These are phyloP conservation scores for Rotaria sp. DNA, from an alignment of 2,888 invertebrate species.

Conservation along the genomic window DNA sequence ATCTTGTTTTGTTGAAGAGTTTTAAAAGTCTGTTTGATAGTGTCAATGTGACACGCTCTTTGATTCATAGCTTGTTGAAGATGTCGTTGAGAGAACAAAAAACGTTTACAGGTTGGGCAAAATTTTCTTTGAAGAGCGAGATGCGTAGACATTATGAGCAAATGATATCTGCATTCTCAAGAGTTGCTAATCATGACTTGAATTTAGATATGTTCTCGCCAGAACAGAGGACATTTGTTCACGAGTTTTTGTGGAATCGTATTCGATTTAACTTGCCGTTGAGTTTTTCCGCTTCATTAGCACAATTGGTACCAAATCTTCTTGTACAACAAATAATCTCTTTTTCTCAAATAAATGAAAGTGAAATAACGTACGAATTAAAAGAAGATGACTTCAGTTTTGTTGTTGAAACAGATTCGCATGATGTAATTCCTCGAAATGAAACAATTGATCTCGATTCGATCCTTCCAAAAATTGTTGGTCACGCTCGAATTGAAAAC, in stretches of 20 bases:
- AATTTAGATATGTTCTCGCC: background rate
- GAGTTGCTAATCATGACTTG: background rate
- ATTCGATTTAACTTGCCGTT: background rate
- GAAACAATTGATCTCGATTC: background rate
- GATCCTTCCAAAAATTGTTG: background rate
- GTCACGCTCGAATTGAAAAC: background rate
- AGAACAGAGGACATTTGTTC: background rate
- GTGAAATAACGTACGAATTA: background rate
- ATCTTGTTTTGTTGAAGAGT: background rate
- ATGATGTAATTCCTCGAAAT: background rate
- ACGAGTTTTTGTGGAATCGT: background rate
- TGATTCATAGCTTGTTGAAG: background rate
- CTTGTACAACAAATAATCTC: background rate
- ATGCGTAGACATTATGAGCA: background rate
- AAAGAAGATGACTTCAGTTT: background rate
- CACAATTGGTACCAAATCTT: background rate
- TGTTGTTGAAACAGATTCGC: background rate
- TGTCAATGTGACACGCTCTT: background rate
- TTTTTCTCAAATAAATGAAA: background rate
- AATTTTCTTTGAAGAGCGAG: background rate
- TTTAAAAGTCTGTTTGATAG: background rate
- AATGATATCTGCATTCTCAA: background rate
- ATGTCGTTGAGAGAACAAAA: background rate
- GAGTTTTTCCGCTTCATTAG: background rate
- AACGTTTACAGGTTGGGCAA: background rate